phyloP scores from a whole-genome alignment of 2,113 vertebrate species.

The Carettochelys insculpta region DNA sequence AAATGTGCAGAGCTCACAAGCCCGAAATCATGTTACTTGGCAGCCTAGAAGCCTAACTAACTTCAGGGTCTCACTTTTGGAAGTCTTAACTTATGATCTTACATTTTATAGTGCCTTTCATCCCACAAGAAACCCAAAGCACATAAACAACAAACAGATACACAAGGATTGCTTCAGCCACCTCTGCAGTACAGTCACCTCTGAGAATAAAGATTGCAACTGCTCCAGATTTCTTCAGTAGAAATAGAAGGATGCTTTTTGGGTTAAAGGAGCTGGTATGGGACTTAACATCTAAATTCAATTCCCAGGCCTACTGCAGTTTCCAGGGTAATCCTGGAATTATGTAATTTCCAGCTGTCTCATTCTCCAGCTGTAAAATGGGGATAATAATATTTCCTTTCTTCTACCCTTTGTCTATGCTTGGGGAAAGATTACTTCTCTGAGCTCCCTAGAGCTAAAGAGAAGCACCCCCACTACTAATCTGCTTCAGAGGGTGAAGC shows the following conservation, averaged over 20 bases:
- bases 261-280: neutral
- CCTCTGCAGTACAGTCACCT: neutral
- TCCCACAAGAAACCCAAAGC: neutral
- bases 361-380: neutral
- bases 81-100: neutral
- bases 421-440: neutral
- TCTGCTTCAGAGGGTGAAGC: neutral
- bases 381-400: neutral
- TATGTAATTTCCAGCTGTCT: neutral
- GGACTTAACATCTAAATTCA: neutral
- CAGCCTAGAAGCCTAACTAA: neutral
- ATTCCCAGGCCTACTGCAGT: neutral
- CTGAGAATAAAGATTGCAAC: neutral
- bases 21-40: neutral
- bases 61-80: neutral
- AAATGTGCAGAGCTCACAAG: neutral
- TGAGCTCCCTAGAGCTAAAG: neutral
- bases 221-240: neutral
- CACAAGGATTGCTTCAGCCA: neutral
- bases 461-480: neutral
- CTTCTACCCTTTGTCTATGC: neutral
- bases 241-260: neutral
- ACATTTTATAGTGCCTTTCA: neutral
- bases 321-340: fast-evolving
- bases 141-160: neutral